Percentiles rank a stretch among this genome's conserved stretches.
Evolutionary conservation across 2,888 invertebrate genomes (phyloP).

Genomic region (Cerastis leucographa): DNA sequence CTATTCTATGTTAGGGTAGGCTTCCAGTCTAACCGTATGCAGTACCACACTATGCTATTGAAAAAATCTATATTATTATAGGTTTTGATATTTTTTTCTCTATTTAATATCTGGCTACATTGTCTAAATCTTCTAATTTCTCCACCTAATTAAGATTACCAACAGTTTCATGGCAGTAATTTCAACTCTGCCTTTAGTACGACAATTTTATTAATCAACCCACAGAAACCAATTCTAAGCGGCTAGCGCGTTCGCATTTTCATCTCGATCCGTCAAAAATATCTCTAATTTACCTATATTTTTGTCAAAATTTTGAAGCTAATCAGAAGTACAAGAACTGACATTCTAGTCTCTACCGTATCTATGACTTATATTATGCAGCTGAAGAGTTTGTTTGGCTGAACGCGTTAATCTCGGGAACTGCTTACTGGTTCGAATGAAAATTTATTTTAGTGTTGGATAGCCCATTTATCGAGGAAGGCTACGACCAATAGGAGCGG

Average conservation of each 20-base stretch:
- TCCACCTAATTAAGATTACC: not conserved
- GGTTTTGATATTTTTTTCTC: not conserved
- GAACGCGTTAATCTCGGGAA: too few relatives aligned
- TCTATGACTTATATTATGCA: not conserved
- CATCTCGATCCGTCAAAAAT: not conserved
- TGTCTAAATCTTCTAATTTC: not conserved
- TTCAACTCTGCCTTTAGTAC: not conserved
- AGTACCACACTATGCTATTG: not conserved
- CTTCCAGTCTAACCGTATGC: too few relatives aligned
- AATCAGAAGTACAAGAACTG: not conserved
- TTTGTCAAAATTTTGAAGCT: not conserved
- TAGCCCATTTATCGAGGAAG: too few relatives aligned
- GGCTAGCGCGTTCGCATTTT: not conserved
- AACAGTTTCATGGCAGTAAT: not conserved
- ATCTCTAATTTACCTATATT: not conserved
- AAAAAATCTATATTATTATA: not conserved
- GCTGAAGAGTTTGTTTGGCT: too few relatives aligned
- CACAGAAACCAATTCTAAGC: not conserved
- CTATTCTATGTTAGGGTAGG: too few relatives aligned
- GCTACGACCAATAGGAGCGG: too few relatives aligned
- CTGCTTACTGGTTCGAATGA: too few relatives aligned
- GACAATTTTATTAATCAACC: not conserved
- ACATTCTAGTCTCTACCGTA: not conserved
- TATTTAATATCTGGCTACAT: not conserved
- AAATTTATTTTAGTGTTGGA: too few relatives aligned